Evolutionary conservation across 2,888 invertebrate species (phyloP), one percentile per base, ranked within the genome.

Genomic region (Nebria salina): DNA sequence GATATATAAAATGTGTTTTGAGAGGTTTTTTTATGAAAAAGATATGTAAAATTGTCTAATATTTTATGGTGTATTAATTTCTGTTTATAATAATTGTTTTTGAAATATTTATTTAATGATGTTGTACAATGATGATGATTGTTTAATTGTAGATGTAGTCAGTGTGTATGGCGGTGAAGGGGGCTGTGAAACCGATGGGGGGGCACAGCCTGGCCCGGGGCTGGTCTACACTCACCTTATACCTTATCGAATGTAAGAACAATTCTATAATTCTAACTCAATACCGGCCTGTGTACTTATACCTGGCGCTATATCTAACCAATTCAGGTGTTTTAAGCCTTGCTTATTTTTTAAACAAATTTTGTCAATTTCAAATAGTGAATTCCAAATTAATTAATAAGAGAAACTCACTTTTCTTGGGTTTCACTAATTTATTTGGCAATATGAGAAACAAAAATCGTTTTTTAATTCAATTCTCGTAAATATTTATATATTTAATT

Each of bases 131-230:
- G 68, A 68, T 68, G 68, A 68, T 68, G 68, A 68, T 26, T 76
- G 76, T 80, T 80, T 75, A 80, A 68, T 94, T 94, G 92, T 94
- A 94, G 94, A 94, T 94, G 94, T 94, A 94, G 94, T 94, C 94
- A 94, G 92, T 94, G 94, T 94, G 93, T 94, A 92, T 94, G 94
- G 94, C 94, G 94, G 93, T 94, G 94, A 93, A 91, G 91, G 88
- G 88, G 87, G 87, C 86, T 86, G 86, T 87, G 90, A 90, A 89
- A 87, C 87, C 90, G 90, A 90, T 90, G 91, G 91, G 90, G 89
- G 89, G 83, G 89, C 88, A 77, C 89, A 89, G 54, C 64, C 34
- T 13, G 76, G 76, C 15, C 65, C 70, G 73, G 73, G 73, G 75
- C 80, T 73, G 65, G 75, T 68, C 80, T 26, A 74, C 73, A 79